phyloP scores from a whole-genome alignment of 2,888 invertebrate species.

The Dicyrtomina minuta region DNA sequence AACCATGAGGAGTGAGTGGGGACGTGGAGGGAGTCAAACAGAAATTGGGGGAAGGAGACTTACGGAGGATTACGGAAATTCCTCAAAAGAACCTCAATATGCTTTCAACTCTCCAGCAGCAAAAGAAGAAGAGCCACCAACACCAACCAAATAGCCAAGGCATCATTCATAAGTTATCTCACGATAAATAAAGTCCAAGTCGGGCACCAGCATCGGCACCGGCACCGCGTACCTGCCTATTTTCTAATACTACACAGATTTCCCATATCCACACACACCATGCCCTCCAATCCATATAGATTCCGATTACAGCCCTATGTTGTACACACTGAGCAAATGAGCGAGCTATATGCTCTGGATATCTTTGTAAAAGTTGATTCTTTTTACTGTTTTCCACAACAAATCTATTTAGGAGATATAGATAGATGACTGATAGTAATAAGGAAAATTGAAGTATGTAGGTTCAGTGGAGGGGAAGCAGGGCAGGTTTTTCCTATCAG shows the following conservation, averaged over 20 bases:
- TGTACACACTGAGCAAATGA: no score
- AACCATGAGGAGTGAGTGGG: neutral
- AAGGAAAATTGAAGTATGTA: no score
- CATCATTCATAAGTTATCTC: constrained; percentile 10
- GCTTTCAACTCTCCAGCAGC: neutral
- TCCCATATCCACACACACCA: neutral
- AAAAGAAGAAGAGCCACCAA: neutral
- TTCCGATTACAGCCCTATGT: no score
- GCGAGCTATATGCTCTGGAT: no score
- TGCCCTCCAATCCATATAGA: no score
- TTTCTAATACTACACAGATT: neutral
- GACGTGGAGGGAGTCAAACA: neutral
- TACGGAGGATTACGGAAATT: constrained; percentile 31
- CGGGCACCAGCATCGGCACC: neutral
- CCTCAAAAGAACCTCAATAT: constrained; percentile 10
- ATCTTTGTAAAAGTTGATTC: no score
- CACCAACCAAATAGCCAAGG: neutral
- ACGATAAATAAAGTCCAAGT: constrained; percentile 6
- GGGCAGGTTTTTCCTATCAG: no score
- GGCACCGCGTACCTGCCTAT: no score
- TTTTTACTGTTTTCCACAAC: no score
- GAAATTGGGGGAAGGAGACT: constrained; percentile 14
- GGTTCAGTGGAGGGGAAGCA: no score
- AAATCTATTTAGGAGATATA: no score
- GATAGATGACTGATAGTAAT: no score